Base-by-base conservation (phyloP, 2,113 vertebrate species). In the Lepus europaeus region DNA sequence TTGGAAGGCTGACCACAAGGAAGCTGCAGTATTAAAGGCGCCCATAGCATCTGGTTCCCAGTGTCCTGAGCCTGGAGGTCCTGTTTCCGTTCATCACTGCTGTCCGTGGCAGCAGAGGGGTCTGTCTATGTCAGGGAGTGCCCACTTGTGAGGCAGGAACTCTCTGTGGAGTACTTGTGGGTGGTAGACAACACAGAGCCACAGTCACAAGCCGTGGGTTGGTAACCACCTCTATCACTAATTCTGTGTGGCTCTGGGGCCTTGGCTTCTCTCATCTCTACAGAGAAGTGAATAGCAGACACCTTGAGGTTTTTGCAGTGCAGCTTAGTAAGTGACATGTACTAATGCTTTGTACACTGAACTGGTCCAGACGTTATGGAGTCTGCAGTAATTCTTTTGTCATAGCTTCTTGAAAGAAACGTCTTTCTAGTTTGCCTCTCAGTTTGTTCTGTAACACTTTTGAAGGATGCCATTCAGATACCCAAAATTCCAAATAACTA, bases 381-480 rank as follows among this genome's bases (percentile, higher is more conserved):
- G 83, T 36, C n/a, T 87, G 12, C 3, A 59, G 23, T 68, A 77
- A 66, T 87, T 4, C 49, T 39, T 74, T 73, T 93, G 56, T 51
- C 7, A 25, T 31, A 85, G 61, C 10, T 89, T 61, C 11, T 70
- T 69, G 64, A 89, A 74, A 95, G 74, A 10, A 89, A 20, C 56
- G 66, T n/a, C 70, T 76, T 90, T 84, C 31, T 82, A 29, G 63
- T 80, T 87, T 27, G 27, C 36, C 45, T 81, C 29, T 81, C n/a
- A 78, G 66, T 77, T 93, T 19, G 89, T 19, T 82, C 86, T 95
- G 91, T 80, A 92, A 80, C n/a, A 49, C 9, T 81, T 80, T 13
- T 74, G 5, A 94, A 82, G 7, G 13, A 69, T 64, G 82, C 45
- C 25, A 56, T 63, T 9, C 23, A 79, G 56, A 95, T n/a, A 76